Base-by-base conservation (phyloP, 2,113 vertebrate species). In the Pyrgilauda ruficollis region DNA sequence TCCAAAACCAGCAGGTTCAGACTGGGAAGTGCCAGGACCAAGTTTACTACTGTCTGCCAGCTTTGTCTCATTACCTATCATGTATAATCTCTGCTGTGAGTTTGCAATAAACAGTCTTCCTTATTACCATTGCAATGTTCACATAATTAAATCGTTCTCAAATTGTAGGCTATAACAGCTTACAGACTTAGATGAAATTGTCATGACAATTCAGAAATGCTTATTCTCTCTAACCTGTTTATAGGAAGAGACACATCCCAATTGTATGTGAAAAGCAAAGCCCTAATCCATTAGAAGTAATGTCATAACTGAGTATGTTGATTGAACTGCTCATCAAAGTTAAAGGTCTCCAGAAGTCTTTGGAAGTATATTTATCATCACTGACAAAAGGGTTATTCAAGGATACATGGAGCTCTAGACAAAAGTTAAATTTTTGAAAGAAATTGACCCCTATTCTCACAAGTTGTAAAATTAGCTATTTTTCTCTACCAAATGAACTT, bases 81-180 rank as follows among this genome's bases (percentile, higher is more conserved):
- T 35, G 49, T 74, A 70, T 74, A 90, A 92, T 86, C 59, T 95
- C 88, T 70, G 63, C 85, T 93, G 19, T 87, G 78, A 95, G 58
- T 44, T 91, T 88, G 72, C 92, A 95, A 92, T 92, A 93, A 87
- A 55, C 31, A 0, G 35, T 33, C 46, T 90, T 90, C 59, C 79
- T 92, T 83, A 93, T 90, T 96, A 79, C 62, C 78, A 83, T 58
- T 92, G n/a, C 79, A 97, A 90, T 90, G 72, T 77, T 93, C 90
- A 90, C 82, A 41, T 94, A 90, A 94, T 95, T 92, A 95, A 93
- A 85, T 86, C 92, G 85, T 70, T 96, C 94, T 96, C 89, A 81
- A 88, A 93, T 74, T 88, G 79, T 55, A 90, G 59, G 50, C 90
- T 95, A 50, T 95, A 93, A 94, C 68, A 69, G 58, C 68, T 86